Conservation (phyloP, 2,797 vertebrate genomes). For the Chelidonichthys spinosus region DNA sequence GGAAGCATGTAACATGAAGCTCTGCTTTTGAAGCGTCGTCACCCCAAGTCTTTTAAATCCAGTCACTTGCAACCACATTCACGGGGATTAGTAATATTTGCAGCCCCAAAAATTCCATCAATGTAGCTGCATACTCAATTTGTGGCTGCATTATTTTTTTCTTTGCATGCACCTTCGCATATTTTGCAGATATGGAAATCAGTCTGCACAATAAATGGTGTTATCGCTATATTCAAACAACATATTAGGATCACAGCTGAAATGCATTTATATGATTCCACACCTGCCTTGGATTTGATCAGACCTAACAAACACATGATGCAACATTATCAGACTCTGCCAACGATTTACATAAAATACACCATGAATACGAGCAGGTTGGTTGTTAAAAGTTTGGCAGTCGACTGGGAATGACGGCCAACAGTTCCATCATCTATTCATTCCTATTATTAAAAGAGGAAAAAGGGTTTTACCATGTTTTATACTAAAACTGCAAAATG, state of each 20-base stretch:
- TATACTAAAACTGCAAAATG: neutral
- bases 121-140: neutral
- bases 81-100: neutral
- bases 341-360: neutral
- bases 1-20: too few species aligned
- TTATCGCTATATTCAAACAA: neutral
- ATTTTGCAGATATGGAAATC: neutral
- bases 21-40: neutral
- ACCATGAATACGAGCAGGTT: neutral
- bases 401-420: neutral
- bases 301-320: neutral
- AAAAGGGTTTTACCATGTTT: neutral
- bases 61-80: neutral
- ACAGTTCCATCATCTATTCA: too few species aligned
- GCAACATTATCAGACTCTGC: neutral
- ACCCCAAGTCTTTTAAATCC: neutral
- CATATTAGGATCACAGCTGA: neutral
- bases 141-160: neutral
- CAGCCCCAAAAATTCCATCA: neutral
- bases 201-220: neutral
- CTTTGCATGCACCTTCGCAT: neutral
- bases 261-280: neutral
- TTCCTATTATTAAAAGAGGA: too few species aligned
- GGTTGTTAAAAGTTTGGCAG: conserved; percentile 8
- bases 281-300: neutral